Evolutionary conservation across 1,140 invertebrate species (phyloP).

Genomic region (Eriosoma lanigerum): DNA sequence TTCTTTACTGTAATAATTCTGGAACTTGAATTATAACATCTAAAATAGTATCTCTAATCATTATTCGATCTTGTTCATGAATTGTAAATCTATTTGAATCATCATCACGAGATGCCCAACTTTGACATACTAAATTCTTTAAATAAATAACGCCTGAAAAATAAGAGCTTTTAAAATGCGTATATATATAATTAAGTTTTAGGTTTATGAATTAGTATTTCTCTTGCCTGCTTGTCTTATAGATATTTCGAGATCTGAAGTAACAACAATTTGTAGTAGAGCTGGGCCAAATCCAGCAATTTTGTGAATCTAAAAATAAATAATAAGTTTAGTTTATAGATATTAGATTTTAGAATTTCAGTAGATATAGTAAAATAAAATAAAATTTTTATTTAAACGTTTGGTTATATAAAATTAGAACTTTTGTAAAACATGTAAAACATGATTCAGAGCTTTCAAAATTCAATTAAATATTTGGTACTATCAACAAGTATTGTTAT

Average conservation of each 20-base stretch:
- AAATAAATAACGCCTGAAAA: slow-evolving; percentile 83
- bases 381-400: no score
- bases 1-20: slow-evolving; percentile 74
- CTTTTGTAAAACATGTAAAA: no score
- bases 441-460: no score
- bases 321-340: slow-evolving; percentile 14
- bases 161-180: neutral
- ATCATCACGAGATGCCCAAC: slow-evolving; percentile 86
- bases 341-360: no score
- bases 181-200: no score
- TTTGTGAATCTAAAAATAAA: slow-evolving; percentile 76
- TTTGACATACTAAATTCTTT: slow-evolving; percentile 89
- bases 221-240: slow-evolving; percentile 84
- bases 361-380: no score
- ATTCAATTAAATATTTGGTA: no score
- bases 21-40: slow-evolving; percentile 92
- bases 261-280: slow-evolving; percentile 91
- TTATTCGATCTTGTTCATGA: slow-evolving; percentile 92
- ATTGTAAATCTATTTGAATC: slow-evolving; percentile 79
- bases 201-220: neutral
- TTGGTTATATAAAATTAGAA: no score
- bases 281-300: slow-evolving; percentile 94
- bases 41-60: slow-evolving; percentile 90
- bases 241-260: slow-evolving; percentile 83
- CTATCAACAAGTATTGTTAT: no score